Base-by-base conservation (phyloP, 2,797 vertebrate genomes). In the Trichosurus vulpecula region DNA sequence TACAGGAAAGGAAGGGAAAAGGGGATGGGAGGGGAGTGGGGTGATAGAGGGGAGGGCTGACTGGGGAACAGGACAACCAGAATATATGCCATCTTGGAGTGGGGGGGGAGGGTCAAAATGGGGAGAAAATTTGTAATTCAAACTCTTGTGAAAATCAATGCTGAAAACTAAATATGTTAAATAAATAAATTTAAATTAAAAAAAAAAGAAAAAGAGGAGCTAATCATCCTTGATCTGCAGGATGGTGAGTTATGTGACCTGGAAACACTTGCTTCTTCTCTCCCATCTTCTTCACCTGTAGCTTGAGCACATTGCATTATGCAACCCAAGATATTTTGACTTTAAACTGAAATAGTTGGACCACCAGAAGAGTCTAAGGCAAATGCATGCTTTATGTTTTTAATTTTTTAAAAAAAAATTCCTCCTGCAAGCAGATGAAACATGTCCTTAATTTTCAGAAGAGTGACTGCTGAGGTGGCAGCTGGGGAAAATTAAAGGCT, bases 401-500 rank as follows among this genome's bases (percentile, higher is more conserved):
- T 94, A 87, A 57, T 89, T 96, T 95, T 5, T 29, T 52, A 27
- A 96, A 61, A 57, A 54, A 54, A 58, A 96, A 92, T 92, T 91
- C 87, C 97, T 94, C 96, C 96, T 95, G 97, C 1, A 94, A 98
- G 96, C 98, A 97, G 97, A 98, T 98, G 98, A 98, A 99, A 98
- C 98, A 98, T 94, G 96, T 97, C 98, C 98, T 98, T 98, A 98
- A 98, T 98, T 99, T 98, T 98, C 98, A 98, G 98, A 97, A 97
- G 98, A 98, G 97, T 98, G 98, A 98, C 98, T 98, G 98, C 98
- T 98, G 98, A 97, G 98, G 98, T 97, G 97, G 98, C 98, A 98
- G 98, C 98, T 98, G 98, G 98, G 98, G 98, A 98, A 98, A 98
- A 98, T 98, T 98, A 98, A 98, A 98, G 98, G 97, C 98, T 98